Conservation (phyloP, 2,888 invertebrate species). For the Apamea monoglypha region DNA sequence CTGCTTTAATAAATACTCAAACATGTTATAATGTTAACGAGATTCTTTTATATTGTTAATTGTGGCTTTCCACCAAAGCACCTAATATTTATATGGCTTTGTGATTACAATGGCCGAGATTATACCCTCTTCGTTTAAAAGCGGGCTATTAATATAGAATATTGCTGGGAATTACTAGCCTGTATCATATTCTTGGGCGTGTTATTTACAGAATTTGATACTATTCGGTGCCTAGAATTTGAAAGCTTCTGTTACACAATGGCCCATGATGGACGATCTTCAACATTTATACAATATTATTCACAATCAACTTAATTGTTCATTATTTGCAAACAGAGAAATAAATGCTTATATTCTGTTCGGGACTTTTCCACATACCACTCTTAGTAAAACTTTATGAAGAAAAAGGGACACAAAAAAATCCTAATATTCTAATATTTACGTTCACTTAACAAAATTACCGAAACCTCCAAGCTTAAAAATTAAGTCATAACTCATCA, state of each 20-base stretch:
- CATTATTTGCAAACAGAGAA: not conserved
- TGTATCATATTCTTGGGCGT: slow-evolving; percentile 7
- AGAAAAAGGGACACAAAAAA: slow-evolving; percentile 21
- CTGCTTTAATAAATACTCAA: slow-evolving; percentile 37
- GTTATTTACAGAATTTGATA: slow-evolving; percentile 16
- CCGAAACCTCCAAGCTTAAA: slow-evolving; percentile 65
- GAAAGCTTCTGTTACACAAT: slow-evolving; percentile 17
- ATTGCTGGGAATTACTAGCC: slow-evolving; percentile 42
- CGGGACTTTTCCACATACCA: no score
- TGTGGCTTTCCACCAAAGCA: slow-evolving; percentile 50
- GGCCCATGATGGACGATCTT: not conserved
- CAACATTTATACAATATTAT: not conserved
- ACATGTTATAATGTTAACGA: slow-evolving; percentile 53
- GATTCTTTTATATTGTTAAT: slow-evolving; percentile 62
- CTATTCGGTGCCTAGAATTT: slow-evolving; percentile 13
- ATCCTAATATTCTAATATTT: slow-evolving; percentile 30
- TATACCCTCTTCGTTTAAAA: slow-evolving; percentile 60
- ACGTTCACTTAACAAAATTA: slow-evolving; percentile 51
- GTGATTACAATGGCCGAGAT: slow-evolving; percentile 50
- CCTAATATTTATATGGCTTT: slow-evolving; percentile 60
- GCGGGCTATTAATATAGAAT: slow-evolving; percentile 57
- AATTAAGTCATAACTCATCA: slow-evolving; percentile 75
- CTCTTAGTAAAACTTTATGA: slow-evolving; percentile 30
- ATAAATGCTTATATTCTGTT: not conserved
- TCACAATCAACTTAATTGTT: not conserved